Percentiles rank a stretch among this genome's conserved stretches.
Conservation (phyloP, 2,888 invertebrate species). For the Sarcophaga rosellei region DNA sequence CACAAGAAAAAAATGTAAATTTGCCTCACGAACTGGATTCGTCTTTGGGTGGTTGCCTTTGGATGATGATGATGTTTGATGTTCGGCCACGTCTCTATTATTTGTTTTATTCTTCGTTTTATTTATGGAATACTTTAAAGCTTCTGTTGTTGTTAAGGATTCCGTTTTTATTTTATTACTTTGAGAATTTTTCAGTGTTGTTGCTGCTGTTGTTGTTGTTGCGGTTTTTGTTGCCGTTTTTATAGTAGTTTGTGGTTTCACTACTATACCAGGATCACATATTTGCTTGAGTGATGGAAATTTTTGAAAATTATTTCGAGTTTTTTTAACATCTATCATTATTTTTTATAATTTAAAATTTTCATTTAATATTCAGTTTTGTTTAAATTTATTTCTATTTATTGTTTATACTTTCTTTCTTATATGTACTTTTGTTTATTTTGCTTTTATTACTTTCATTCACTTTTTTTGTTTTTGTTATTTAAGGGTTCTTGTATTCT, state of each 20-base stretch:
- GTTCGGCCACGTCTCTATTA: too few species aligned
- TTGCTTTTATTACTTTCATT: conserved; percentile 70
- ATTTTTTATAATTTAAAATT: conserved; percentile 71
- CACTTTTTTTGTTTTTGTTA: conserved; percentile 50
- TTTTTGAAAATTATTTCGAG: conserved; percentile 77
- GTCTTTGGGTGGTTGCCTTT: conserved; percentile 45
- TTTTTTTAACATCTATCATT: conserved; percentile 79
- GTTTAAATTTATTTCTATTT: conserved; percentile 22
- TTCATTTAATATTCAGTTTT: conserved; percentile 50
- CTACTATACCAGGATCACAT: conserved; percentile 67
- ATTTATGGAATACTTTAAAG: conserved; percentile 40
- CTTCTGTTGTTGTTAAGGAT: conserved; percentile 33
- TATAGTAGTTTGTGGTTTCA: conserved; percentile 52
- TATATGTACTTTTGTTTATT: conserved; percentile 69
- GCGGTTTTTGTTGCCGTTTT: conserved; percentile 36
- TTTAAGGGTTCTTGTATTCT: neutral
- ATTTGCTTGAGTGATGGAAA: conserved; percentile 76
- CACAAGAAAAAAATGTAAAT: conserved; percentile 77
- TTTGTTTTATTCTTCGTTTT: neutral
- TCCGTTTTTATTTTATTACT: conserved; percentile 50
- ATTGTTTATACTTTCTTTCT: conserved; percentile 42
- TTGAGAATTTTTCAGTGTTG: conserved; percentile 52
- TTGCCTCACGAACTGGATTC: conserved; percentile 77
- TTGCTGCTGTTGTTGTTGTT: conserved; percentile 62
- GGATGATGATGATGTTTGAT: neutral